Evolutionary conservation across 2,797 vertebrate species (phyloP), one percentile per base, ranked within the genome.

Genomic region (Gephyroberyx darwinii): DNA sequence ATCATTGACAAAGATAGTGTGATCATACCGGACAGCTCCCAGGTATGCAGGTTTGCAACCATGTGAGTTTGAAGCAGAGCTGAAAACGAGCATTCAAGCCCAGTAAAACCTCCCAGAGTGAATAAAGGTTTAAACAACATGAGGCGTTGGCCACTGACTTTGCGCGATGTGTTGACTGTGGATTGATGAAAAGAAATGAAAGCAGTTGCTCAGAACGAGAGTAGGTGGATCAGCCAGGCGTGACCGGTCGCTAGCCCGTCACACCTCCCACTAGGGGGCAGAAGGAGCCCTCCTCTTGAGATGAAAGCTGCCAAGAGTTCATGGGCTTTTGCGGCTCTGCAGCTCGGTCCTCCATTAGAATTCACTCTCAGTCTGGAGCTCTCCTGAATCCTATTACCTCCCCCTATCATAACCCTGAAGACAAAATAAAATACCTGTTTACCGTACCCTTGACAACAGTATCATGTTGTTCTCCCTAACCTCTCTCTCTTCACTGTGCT

Each of bases 181-280:
- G 8, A 20, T 19, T 8, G 2, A 9, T 50, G 17, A 50, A 19
- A 50, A 50, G 17, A 2, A 50, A 50, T 9, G 5, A 26, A 26
- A 43, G 2, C 33, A 35, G 16, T 5, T 1, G 13, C 5, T 14
- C 43, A 45, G 43, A 16, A 45, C 14, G 16, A 16, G 1, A 16
- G 16, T 5, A 5, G 43, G 14, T 5, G 14, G 10, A 13, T 8
- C 14, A 16, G 41, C 16, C 19, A n/a, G 8, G n/a, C 8, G 47
- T 50, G 41, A 10, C 1, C 0, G 0, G 7, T 26, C 2, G 1
- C 19, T 20, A 72, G 41, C 73, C 51, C 4, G 20, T 0, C 1
- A 0, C 16, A 2, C 0, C 31, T 4, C 58, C 82, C 90, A 84
- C 78, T 53, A 88, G 89, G 84, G 78, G 75, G 86, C 85, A 90